Evolutionary conservation across 2,113 vertebrate genomes (phyloP), one percentile per base, ranked within the genome.

Genomic region (Eudyptes chrysolophus): DNA sequence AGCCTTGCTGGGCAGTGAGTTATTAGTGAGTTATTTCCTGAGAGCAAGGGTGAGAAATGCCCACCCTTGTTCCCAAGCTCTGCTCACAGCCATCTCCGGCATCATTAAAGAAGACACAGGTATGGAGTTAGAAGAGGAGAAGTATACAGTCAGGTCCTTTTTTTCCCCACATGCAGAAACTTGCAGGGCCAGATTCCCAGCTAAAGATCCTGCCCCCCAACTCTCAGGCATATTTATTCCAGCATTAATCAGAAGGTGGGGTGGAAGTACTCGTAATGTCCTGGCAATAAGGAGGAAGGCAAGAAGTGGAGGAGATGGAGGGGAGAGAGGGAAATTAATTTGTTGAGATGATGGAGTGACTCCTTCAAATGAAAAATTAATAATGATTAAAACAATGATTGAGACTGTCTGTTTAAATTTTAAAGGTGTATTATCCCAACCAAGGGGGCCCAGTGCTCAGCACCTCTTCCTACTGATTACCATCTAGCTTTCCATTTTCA

Each of bases 361-460:
- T 96, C 91, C 76, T 96, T 96, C 83, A 81, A 96, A 95, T 0
- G 1, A 98, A 97, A 97, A 97, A 97, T 97, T 97, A 97, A 81
- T 95, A 79, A 87, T 76, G 78, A 97, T 97, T 96, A 96, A 94
- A 97, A 78, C 74, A 94, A 93, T 83, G 76, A 75, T 95, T 75
- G 95, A 95, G 79, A 93, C 66, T 97, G 94, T 94, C 94, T 20
- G 13, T 96, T 96, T 96, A 92, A 57, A 96, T 97, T 94, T 96
- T 82, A 94, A 92, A 96, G 92, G 84, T 78, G 54, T 85, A 79
- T 96, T 94, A 89, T 85, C 90, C 92, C 79, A 90, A 51, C 69
- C 20, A 54, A 92, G 94, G 66, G 77, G 72, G 58, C 61, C 76
- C 54, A 77, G 82, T 71, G 25, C 74, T 97, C 84, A 58, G 93